phyloP scores from a whole-genome alignment of 2,797 vertebrate genomes.

The Syngnathus acus region DNA sequence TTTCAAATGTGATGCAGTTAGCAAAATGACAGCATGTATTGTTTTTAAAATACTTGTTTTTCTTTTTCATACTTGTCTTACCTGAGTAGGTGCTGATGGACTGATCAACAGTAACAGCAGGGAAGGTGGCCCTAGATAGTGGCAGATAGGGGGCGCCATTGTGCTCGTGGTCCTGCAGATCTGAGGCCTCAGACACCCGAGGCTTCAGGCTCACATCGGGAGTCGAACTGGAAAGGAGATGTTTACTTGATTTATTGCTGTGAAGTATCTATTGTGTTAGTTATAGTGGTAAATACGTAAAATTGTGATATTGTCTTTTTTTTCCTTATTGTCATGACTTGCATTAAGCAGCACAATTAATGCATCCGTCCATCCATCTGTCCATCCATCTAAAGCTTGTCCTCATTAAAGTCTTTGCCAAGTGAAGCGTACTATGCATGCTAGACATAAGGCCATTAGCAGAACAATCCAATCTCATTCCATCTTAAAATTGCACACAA shows the following conservation, averaged over 20 bases:
- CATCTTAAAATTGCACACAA: too few relatives aligned
- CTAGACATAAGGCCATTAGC: not conserved
- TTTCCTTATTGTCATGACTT: too few relatives aligned
- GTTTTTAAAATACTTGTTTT: not conserved
- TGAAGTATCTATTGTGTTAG: not conserved
- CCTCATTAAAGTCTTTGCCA: too few relatives aligned
- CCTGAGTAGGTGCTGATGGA: conserved; percentile 92
- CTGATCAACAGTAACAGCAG: conserved; percentile 85
- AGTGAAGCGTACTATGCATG: not conserved
- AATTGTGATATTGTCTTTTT: not conserved
- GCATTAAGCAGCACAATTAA: not conserved
- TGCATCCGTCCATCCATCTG: not conserved
- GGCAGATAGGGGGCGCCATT: conserved; percentile 80
- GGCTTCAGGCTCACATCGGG: conserved; percentile 93
- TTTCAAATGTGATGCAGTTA: not conserved
- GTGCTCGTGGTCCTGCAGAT: conserved; percentile 78
- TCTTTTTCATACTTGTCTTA: conserved; percentile 31
- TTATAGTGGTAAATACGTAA: not conserved
- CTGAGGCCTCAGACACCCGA: conserved; percentile 78
- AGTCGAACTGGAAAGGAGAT: conserved; percentile 73
- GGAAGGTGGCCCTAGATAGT: conserved; percentile 80
- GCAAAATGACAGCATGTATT: not conserved
- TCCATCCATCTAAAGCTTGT: too few relatives aligned
- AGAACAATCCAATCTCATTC: too few relatives aligned
- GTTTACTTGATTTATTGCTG: not conserved